phyloP scores from a whole-genome alignment of 2,113 vertebrate species.

The Dicentrarchus labrax region DNA sequence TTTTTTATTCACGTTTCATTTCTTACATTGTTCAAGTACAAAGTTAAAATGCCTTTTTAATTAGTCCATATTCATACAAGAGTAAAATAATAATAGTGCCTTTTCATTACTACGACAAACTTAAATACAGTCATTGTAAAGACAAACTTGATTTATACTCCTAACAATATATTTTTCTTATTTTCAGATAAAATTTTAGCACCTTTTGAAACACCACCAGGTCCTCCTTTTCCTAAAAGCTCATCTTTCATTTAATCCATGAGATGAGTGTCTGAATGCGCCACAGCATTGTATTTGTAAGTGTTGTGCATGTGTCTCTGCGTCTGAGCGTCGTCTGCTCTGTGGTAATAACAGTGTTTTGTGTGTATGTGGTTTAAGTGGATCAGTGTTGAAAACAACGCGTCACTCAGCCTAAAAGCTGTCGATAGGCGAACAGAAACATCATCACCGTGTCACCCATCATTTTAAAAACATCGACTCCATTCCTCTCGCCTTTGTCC shows the following conservation, averaged over 20 bases:
- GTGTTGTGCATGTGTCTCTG: conserved; percentile 70
- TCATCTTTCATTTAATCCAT: conserved; percentile 84
- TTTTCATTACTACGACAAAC: conserved; percentile 97
- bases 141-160: conserved; percentile 93
- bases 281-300: conserved; percentile 81
- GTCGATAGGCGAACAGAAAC: conserved; percentile 82
- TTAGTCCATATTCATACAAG: conserved; percentile 97
- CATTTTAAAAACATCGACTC: conserved; percentile 61
- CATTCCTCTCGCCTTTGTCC: conserved; percentile 69
- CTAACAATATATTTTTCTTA: conserved; percentile 94
- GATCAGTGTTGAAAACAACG: conserved; percentile 78
- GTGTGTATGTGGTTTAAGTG: conserved; percentile 63
- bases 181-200: conserved; percentile 99
- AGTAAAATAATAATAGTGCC: conserved; percentile 99
- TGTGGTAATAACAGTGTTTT: conserved; percentile 80
- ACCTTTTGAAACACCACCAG: conserved; percentile 93
- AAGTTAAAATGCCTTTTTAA: conserved; percentile 99
- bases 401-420: conserved; percentile 83
- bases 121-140: conserved; percentile 99
- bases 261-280: conserved; percentile 85
- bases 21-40: conserved; percentile 97
- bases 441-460: conserved; percentile 78
- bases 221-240: conserved; percentile 87
- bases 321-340: conserved; percentile 56
- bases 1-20: conserved; percentile 87